phyloP scores from a whole-genome alignment of 2,113 vertebrate species.

The Hippocampus guttulatus region DNA sequence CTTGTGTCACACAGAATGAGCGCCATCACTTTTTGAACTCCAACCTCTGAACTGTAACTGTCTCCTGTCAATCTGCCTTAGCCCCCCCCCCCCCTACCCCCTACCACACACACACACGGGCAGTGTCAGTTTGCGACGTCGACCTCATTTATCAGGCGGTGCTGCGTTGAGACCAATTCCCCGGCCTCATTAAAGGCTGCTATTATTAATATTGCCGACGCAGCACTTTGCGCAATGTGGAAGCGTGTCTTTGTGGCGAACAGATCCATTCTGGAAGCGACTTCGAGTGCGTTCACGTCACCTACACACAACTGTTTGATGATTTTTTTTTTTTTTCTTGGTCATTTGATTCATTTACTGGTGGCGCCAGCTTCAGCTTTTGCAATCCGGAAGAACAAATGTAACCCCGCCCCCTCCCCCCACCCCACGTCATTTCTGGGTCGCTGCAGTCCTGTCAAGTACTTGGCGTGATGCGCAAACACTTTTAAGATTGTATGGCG shows the following conservation, averaged over 20 bases:
- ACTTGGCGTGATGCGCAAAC: neutral
- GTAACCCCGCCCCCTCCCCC: no score
- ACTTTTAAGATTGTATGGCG: neutral
- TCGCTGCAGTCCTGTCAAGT: neutral
- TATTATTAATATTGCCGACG: constrained; percentile 66
- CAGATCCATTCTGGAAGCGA: constrained; percentile 36
- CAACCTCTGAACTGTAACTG: constrained; percentile 11
- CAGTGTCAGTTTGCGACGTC: constrained; percentile 36
- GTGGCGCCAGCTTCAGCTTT: no score
- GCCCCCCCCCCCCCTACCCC: constrained; percentile 17
- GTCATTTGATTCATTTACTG: no score
- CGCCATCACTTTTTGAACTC: constrained; percentile 6
- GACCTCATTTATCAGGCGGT: constrained; percentile 62
- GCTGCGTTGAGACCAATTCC: constrained; percentile 57
- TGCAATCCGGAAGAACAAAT: no score
- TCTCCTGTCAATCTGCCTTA: constrained; percentile 8
- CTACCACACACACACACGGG: neutral
- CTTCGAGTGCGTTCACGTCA: constrained; percentile 12
- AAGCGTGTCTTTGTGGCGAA: constrained; percentile 35
- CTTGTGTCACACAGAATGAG: constrained; percentile 2
- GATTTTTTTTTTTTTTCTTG: neutral
- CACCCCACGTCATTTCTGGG: neutral
- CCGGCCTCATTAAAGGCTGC: constrained; percentile 65
- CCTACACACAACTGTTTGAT: neutral
- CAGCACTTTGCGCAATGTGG: constrained; percentile 47